These are phyloP conservation scores for Urocyon cinereoargenteus DNA, from an alignment of 2,797 vertebrate species.

Conservation along the genomic window DNA sequence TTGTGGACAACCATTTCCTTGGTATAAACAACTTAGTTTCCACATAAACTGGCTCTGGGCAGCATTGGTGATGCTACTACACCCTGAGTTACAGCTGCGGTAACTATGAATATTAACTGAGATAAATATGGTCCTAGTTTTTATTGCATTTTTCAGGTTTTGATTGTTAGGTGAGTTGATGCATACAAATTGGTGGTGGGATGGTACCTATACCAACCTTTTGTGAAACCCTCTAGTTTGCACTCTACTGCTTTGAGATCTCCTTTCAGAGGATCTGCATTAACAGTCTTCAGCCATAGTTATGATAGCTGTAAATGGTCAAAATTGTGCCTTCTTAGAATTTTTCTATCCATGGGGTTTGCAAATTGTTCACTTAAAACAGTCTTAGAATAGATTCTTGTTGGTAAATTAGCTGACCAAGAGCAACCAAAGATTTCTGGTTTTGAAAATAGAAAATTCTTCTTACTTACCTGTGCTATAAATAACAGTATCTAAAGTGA, in stretches of 20 bases:
- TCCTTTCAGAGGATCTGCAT: conserved; percentile 88
- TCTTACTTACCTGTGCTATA: conserved; percentile 93
- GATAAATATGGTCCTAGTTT: conserved; percentile 89
- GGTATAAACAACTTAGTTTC: conserved; percentile 90
- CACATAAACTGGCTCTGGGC: conserved; percentile 85
- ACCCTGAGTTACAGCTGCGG: conserved; percentile 84
- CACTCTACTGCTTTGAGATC: conserved; percentile 87
- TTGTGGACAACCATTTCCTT: conserved; percentile 89
- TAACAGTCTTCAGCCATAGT: conserved; percentile 86
- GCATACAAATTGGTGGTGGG: conserved; percentile 87
- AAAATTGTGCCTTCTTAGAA: conserved; percentile 86
- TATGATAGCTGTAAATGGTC: conserved; percentile 85
- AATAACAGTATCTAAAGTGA: conserved; percentile 90
- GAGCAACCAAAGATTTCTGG: conserved; percentile 86
- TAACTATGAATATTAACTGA: conserved; percentile 88
- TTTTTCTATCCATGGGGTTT: conserved; percentile 87
- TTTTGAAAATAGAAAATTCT: conserved; percentile 85
- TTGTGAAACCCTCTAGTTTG: conserved; percentile 86
- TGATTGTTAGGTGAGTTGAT: conserved; percentile 88
- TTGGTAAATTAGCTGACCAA: conserved; percentile 86
- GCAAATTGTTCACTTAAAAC: conserved; percentile 86
- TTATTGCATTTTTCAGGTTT: conserved; percentile 91
- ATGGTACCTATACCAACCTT: conserved; percentile 90
- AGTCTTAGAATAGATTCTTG: conserved; percentile 86
- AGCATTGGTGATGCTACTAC: conserved; percentile 79